Percentiles rank a stretch among this genome's conserved stretches.
These are phyloP conservation scores for Molothrus aeneus DNA, from an alignment of 2,797 vertebrate genomes.

Conservation along the genomic window DNA sequence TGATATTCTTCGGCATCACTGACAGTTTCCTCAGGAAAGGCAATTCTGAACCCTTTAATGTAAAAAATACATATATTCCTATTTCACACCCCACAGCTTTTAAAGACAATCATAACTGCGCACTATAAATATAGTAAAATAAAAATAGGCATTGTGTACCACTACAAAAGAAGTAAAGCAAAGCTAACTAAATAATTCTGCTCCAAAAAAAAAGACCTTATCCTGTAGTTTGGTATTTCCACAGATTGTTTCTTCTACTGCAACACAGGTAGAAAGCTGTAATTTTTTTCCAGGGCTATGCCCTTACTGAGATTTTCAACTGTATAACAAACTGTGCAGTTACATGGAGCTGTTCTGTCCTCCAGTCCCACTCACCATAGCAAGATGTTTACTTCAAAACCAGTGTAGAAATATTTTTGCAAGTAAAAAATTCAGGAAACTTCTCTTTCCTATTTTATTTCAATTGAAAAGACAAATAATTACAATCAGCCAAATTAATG, in stretches of 20 bases:
- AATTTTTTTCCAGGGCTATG: not conserved
- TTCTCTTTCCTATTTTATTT: not conserved
- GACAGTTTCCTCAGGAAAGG: constrained; percentile 24
- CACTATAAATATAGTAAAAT: constrained; percentile 36
- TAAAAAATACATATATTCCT: constrained; percentile 40
- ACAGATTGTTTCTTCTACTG: not conserved
- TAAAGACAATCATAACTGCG: constrained; percentile 21
- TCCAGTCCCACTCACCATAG: not conserved
- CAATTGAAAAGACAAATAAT: constrained; percentile 34
- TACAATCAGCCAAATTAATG: not conserved
- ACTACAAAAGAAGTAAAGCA: not conserved
- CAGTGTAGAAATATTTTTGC: not conserved
- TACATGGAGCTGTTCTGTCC: not conserved
- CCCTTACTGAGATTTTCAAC: not conserved
- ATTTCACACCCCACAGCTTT: constrained; percentile 56
- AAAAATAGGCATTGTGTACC: not conserved
- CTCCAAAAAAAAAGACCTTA: not conserved
- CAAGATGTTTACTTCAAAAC: not conserved
- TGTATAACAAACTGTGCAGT: not conserved
- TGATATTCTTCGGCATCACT: not conserved
- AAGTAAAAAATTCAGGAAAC: not conserved
- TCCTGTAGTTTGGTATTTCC: not conserved
- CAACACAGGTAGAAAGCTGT: not conserved
- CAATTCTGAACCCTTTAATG: constrained; percentile 36
- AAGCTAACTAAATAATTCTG: not conserved